phyloP scores from a whole-genome alignment of 2,797 vertebrate species.

The Acropternis orthonyx region DNA sequence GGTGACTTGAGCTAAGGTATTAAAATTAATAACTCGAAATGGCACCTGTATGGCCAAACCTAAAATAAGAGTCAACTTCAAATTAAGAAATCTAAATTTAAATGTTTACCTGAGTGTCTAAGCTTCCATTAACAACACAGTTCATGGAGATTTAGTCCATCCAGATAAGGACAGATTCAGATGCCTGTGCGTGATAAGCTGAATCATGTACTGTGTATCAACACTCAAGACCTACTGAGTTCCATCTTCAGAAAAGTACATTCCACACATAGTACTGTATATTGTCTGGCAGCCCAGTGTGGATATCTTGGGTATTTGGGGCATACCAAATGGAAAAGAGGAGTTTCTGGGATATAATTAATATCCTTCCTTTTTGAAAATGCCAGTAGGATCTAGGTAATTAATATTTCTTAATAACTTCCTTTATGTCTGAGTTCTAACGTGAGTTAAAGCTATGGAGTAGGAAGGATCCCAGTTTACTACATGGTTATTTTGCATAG shows the following conservation, averaged over 20 bases:
- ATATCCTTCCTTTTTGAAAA: not conserved
- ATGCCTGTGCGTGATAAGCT: not conserved
- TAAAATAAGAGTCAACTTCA: not conserved
- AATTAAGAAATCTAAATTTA: not conserved
- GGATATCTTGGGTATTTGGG: not conserved
- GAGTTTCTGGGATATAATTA: not conserved
- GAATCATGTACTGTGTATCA: not conserved
- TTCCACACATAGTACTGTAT: not conserved
- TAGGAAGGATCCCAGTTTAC: not conserved
- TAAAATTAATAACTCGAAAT: not conserved
- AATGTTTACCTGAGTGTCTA: not conserved
- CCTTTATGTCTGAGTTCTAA: not conserved
- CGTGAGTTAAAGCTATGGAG: not conserved
- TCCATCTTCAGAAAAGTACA: not conserved
- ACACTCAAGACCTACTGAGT: not conserved
- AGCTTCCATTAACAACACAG: not conserved
- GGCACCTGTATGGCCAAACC: fast-evolving
- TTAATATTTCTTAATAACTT: not conserved
- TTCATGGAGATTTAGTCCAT: not conserved
- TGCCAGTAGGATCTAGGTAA: not conserved
- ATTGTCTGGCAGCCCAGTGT: not conserved
- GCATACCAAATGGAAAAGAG: not conserved
- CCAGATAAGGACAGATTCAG: not conserved
- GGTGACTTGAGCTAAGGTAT: not conserved
- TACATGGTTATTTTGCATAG: not conserved